Evolutionary conservation across 1,140 invertebrate genomes (phyloP), one percentile per base, ranked within the genome.

Genomic region (Medauroidea extradentata): DNA sequence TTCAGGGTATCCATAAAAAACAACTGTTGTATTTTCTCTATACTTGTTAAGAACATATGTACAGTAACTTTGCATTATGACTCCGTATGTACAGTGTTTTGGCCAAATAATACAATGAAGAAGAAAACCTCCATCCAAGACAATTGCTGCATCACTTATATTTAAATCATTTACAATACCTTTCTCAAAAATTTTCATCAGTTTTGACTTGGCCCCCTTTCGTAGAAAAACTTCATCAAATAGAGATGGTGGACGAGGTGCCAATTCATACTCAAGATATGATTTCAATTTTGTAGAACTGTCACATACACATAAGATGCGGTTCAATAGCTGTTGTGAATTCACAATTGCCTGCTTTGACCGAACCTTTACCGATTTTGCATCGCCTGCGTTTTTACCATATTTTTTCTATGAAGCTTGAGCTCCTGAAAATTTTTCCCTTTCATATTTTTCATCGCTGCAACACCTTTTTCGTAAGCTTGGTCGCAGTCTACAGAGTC

Each of bases 301-400:
- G 13, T 54, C 25, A 59, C 24, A 42, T 2, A 59, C 24, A 59
- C 58, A 59, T n/a, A 59, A 16, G 2, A 60, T 60, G 7, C 58
- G 7, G 49, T 60, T 57, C 21, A 60, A 60, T 19, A 60, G 25
- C 54, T 60, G 58, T 58, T 60, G 53, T 14, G 58, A 27, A 39
- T 60, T 60, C 1, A 61, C 60, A 41, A 34, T n/a, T 5, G 50
- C 38, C 18, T 44, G 18, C 9, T 60, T 25, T 7, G 23, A 25
- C 21, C 23, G 11, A 2, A 61, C 5, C 29, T 60, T 60, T 2
- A 60, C 56, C 23, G 2, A n/a, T 59, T 60, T 29, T 34, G 9
- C 16, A 5, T 23, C 8, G 41, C 38, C 27, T 38, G 41, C n/a
- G 57, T 29, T 41, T 48, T 43, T 11, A 61, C 55, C 16, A 25